A percentile compares a stretch with the other conserved stretches of the same genome.
Conservation (phyloP, 2,888 invertebrate genomes). For the Coelopa pilipes region DNA sequence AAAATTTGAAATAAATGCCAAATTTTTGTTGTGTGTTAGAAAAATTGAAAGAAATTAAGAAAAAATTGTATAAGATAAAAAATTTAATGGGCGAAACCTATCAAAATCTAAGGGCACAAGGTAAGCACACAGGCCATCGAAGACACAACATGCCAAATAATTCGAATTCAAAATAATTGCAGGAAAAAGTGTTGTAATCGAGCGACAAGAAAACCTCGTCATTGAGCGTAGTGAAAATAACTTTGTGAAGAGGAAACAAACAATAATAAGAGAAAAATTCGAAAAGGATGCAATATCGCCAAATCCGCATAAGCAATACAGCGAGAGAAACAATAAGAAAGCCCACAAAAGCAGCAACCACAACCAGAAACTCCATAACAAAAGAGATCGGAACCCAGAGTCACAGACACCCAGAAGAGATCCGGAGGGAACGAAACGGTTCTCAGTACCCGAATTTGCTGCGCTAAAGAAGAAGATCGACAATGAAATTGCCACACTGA, state of each 20-base stretch:
- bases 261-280: slow-evolving; percentile 42
- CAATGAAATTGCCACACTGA: slow-evolving; percentile 43
- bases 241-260: slow-evolving; percentile 37
- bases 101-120: slow-evolving; percentile 42
- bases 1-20: slow-evolving; percentile 30
- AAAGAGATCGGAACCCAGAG: background rate
- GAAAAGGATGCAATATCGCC: slow-evolving; percentile 16
- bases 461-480: slow-evolving; percentile 39
- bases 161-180: background rate
- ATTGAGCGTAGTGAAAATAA: slow-evolving; percentile 40
- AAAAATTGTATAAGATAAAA: slow-evolving; percentile 33
- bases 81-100: slow-evolving; percentile 43
- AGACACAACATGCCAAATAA: background rate
- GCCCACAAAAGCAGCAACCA: background rate
- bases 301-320: background rate
- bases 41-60: slow-evolving; percentile 32
- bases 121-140: slow-evolving; percentile 30
- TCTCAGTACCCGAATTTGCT: slow-evolving; percentile 33
- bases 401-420: background rate
- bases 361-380: background rate
- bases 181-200: slow-evolving; percentile 45
- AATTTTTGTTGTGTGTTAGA: slow-evolving; percentile 31
- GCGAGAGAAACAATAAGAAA: slow-evolving; percentile 9
- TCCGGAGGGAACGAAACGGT: slow-evolving; percentile 24
- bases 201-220: slow-evolving; percentile 43